These are phyloP conservation scores for Macrotis lagotis DNA, from an alignment of 2,113 vertebrate genomes.

Conservation along the genomic window DNA sequence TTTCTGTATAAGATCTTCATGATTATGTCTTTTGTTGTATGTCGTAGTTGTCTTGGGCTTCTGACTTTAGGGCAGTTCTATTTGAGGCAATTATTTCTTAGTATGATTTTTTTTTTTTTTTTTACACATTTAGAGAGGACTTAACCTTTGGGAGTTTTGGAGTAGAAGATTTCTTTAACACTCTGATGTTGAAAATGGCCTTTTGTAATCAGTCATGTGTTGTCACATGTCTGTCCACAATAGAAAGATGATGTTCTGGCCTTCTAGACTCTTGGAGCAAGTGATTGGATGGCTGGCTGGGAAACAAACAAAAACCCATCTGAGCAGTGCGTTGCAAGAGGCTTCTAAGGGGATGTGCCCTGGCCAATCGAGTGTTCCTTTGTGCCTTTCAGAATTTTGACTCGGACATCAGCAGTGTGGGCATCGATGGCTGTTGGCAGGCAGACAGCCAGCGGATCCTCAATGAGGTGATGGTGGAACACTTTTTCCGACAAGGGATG, in stretches of 20 bases:
- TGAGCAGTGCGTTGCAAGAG: background rate
- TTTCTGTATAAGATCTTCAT: background rate
- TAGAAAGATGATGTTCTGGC: constrained; percentile 20
- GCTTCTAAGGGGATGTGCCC: background rate
- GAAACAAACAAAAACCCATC: constrained; percentile 33
- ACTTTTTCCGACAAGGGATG: constrained; percentile 91
- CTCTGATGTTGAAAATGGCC: background rate
- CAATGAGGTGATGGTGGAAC: constrained; percentile 91
- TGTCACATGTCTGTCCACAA: background rate
- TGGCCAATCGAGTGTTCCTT: constrained; percentile 51
- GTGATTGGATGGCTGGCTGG: constrained; percentile 47
- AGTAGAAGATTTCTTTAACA: background rate
- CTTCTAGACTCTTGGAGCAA: constrained; percentile 37
- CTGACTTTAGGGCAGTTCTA: background rate
- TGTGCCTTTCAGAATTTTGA: constrained; percentile 86
- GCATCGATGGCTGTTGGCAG: constrained; percentile 91
- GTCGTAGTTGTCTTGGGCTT: constrained; percentile 12
- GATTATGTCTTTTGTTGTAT: constrained; percentile 11
- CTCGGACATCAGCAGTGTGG: constrained; percentile 90
- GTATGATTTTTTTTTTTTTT: background rate
- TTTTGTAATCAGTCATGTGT: background rate
- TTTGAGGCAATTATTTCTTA: background rate
- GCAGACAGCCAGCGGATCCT: constrained; percentile 89
- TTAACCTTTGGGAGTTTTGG: background rate
- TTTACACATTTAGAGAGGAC: background rate